Conservation (phyloP, 2,113 vertebrate genomes). For the Empidonax traillii region DNA sequence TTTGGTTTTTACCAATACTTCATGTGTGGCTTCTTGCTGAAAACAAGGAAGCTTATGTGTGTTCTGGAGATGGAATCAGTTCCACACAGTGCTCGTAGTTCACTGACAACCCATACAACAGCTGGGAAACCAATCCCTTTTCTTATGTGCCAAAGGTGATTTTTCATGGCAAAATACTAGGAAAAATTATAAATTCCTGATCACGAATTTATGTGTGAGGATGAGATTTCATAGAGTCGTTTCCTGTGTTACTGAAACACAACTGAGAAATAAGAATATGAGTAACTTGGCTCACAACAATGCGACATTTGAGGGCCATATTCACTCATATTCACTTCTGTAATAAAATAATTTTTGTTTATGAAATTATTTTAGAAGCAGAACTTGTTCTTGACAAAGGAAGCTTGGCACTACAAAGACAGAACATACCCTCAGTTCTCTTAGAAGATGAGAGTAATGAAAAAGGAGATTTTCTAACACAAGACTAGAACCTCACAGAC, state of each 20-base stretch:
- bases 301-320: neutral
- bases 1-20: neutral
- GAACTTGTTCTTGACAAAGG: neutral
- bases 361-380: neutral
- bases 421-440: neutral
- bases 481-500: neutral
- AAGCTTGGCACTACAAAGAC: neutral
- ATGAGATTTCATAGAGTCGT: neutral
- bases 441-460: neutral
- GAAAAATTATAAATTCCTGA: neutral
- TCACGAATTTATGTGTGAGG: neutral
- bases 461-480: neutral
- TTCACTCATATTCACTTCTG: neutral
- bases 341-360: neutral
- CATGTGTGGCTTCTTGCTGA: neutral
- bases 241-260: neutral
- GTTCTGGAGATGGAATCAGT: neutral
- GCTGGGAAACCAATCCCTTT: neutral
- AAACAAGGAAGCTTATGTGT: neutral
- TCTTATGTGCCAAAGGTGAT: neutral
- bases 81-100: neutral
- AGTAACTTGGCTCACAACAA: neutral
- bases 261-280: neutral
- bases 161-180: neutral
- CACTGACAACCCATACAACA: neutral